These are phyloP conservation scores for Sphenodon punctatus DNA, from an alignment of 2,797 vertebrate species.

Conservation along the genomic window DNA sequence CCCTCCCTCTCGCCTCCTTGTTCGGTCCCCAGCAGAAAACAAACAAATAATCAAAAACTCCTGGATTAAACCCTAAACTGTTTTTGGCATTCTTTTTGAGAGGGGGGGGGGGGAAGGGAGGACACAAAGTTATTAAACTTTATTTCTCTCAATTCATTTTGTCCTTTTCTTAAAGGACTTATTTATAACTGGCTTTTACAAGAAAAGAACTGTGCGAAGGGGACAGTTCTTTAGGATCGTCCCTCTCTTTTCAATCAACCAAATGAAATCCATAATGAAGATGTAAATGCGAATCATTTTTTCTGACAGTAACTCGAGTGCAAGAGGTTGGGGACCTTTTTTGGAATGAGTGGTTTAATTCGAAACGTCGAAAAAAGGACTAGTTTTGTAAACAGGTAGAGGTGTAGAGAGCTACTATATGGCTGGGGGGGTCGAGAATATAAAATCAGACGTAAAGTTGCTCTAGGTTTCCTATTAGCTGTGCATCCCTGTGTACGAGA, in stretches of 20 bases:
- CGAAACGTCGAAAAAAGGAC: background rate
- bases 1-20: conserved; percentile 42
- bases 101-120: conserved; percentile 55
- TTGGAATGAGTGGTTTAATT: background rate
- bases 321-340: background rate
- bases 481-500: conserved; percentile 2
- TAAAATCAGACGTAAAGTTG: too few species aligned
- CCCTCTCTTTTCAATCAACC: conserved; percentile 16
- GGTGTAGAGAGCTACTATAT: background rate
- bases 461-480: conserved; percentile 4
- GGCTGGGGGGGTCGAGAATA: too few species aligned
- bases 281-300: conserved; percentile 43
- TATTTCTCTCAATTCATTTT: conserved; percentile 37
- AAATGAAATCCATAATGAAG: conserved; percentile 45
- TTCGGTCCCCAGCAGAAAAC: conserved; percentile 53
- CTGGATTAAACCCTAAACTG: background rate
- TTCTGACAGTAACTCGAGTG: background rate
- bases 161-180: conserved; percentile 51
- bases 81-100: background rate
- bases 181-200: conserved; percentile 28
- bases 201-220: conserved; percentile 23
- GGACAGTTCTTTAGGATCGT: background rate
- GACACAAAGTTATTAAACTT: conserved; percentile 70
- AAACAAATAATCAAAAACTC: conserved; percentile 67
- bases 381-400: background rate